Evolutionary conservation across 2,888 invertebrate genomes (phyloP), one percentile per base, ranked within the genome.

Genomic region (Amblyjoppa proteus): DNA sequence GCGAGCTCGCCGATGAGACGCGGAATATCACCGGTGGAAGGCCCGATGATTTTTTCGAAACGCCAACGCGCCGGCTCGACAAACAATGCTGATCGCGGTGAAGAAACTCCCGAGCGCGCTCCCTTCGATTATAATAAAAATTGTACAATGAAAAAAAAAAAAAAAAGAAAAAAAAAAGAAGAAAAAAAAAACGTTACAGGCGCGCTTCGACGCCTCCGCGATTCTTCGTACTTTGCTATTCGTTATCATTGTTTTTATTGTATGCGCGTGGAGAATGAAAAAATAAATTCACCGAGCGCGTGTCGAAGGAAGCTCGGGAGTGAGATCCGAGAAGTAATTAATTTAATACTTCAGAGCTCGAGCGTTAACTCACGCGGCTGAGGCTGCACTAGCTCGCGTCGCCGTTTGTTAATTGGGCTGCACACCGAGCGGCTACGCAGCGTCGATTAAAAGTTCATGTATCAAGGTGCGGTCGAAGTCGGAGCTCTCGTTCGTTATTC

Each of bases 321-420:
- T 25, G 34, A 53, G 34, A 66, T 53, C 41, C 41, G 20, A 66
- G 61, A 20, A 34, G 68, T 53, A 49, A 84, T 84, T 81, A 69
- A 77, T 45, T 77, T 78, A 78, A 81, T 81, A 70, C 74, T 69
- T 69, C 74, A 51, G 73, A 81, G 75, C 64, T 56, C 77, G 28
- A 85, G 74, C 84, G 84, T 85, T 85, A 70, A 64, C 53, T 78
- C 49, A 28, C 38, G 58, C 45, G 58, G 68, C 45, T 64, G 9
- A 53, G n/a, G 34, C 51, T n/a, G n/a, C 13, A 51, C 34, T 31
- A 34, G 45, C 31, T 20, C 45, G 31, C 66, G 74, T 84, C 73
- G 51, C 49, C 38, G 66, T 71, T 83, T 25, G 83, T 83, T 90
- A 90, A 91, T 91, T 90, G 86, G 87, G 89, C 90, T 88, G 77